These are phyloP conservation scores for Burhinus oedicnemus DNA, from an alignment of 2,113 vertebrate species.

Conservation along the genomic window DNA sequence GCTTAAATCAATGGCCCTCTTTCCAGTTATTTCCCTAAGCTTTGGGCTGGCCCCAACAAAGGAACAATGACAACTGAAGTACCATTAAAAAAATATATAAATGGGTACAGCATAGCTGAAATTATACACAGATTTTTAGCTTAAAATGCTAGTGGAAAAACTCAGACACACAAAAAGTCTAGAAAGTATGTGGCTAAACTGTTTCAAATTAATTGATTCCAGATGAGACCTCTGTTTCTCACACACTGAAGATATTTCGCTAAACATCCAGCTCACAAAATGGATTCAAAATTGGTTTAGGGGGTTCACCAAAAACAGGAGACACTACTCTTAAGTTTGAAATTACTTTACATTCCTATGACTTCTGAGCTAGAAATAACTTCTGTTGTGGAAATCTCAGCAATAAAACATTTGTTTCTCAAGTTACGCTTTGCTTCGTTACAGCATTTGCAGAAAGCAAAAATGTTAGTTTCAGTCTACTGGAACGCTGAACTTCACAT, in stretches of 20 bases:
- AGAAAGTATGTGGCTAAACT: not conserved
- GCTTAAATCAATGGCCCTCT: not conserved
- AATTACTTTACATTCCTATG: constrained; percentile 23
- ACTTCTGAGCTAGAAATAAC: not conserved
- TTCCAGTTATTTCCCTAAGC: not conserved
- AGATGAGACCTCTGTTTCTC: constrained; percentile 47
- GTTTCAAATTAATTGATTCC: constrained; percentile 60
- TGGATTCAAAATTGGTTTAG: not conserved
- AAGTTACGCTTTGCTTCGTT: not conserved
- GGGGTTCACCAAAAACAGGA: not conserved
- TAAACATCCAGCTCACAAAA: constrained; percentile 22
- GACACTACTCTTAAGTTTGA: not conserved
- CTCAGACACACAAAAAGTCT: not conserved
- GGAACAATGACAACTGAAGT: not conserved
- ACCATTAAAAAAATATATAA: not conserved
- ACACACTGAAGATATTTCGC: not conserved
- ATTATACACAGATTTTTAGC: not conserved
- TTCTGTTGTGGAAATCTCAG: not conserved
- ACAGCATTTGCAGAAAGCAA: not conserved
- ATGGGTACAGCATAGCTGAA: not conserved
- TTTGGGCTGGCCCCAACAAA: not conserved
- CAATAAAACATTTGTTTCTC: not conserved
- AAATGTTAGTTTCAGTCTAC: not conserved
- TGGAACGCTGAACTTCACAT: constrained; percentile 12
- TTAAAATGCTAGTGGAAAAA: not conserved